Evolutionary conservation across 2,888 invertebrate genomes (phyloP), one percentile per base, ranked within the genome.

Genomic region (Stenurella melanura): DNA sequence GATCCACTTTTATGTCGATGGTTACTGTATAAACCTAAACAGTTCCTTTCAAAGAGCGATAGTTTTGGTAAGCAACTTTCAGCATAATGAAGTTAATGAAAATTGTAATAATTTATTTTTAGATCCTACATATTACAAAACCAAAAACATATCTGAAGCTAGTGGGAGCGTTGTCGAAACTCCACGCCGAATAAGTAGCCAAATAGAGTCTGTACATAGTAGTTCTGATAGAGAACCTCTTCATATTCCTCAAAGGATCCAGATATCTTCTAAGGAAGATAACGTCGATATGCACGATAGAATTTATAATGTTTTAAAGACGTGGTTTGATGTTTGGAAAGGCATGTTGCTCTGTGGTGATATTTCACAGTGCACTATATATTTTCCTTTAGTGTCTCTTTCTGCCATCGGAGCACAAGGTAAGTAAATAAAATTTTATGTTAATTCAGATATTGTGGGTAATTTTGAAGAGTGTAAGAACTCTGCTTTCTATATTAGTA

Each of bases 1-100:
- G 94, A 94, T 87, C 94, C 94, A 0, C 87, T 94, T n/a, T 86
- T 94, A 12, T 90, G 92, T 69, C 90, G 91, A 57, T 94, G 93
- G 92, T 87, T 94, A n/a, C 89, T 92, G 0, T 94, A 94, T 87
- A 89, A 89, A 63, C 89, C 89, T 75, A 73, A 83, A 73, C 80
- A 81, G 71, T 78, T 82, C 64, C 10, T 63, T 15, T 70, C 60
- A n/a, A 82, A 67, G 58, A 63, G 69, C n/a, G 74, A 77, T 10
- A 68, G 21, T n/a, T 77, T 80, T 12, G 81, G 82, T 80, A 84
- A 78, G 64, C 72, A 63, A 26, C 38, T 61, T 58, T 30, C 9
- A 0, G 15, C 61, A 26, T 30, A 9, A 10, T 58, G 58, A 11
- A 34, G 7, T 30, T 61, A 54, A 61, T 34, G 15, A 11, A 21